These are phyloP conservation scores for Zaprionus davidi DNA, from an alignment of 1,140 invertebrate genomes.

Conservation along the genomic window DNA sequence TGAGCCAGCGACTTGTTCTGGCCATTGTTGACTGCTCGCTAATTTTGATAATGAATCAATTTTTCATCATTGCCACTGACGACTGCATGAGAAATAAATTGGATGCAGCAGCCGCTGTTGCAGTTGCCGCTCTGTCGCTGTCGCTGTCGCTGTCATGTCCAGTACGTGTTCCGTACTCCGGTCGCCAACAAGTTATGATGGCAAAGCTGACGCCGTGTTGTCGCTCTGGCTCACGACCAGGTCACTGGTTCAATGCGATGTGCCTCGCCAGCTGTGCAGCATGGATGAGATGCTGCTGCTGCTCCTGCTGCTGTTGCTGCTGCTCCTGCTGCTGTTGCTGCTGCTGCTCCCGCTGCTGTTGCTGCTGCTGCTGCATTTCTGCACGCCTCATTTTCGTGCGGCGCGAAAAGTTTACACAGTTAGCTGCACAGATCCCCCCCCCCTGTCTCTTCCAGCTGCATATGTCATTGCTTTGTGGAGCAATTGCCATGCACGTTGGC, in stretches of 20 bases:
- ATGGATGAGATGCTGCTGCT: slow-evolving; percentile 23
- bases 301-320: slow-evolving; percentile 24
- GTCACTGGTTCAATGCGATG: slow-evolving; percentile 77
- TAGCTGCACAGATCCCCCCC: slow-evolving; percentile 49
- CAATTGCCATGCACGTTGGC: slow-evolving; percentile 66
- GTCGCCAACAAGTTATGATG: slow-evolving; percentile 71
- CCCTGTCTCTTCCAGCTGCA: slow-evolving; percentile 32
- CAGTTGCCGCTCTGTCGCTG: background rate
- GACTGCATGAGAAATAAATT: slow-evolving; percentile 74
- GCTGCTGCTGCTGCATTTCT: slow-evolving; percentile 48
- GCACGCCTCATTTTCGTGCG: slow-evolving; percentile 81
- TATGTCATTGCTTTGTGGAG: slow-evolving; percentile 77
- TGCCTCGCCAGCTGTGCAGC: slow-evolving; percentile 55
- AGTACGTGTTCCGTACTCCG: slow-evolving; percentile 34
- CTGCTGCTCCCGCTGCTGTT: slow-evolving; percentile 26
- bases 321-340: slow-evolving; percentile 23
- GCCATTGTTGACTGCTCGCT: slow-evolving; percentile 71
- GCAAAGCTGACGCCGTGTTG: slow-evolving; percentile 27
- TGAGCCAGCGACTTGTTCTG: slow-evolving; percentile 74
- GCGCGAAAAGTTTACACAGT: slow-evolving; percentile 75
- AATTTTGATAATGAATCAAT: slow-evolving; percentile 83
- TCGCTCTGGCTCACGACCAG: slow-evolving; percentile 73
- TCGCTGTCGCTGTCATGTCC: slow-evolving; percentile 31
- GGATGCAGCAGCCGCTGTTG: slow-evolving; percentile 39
- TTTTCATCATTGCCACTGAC: slow-evolving; percentile 76